These are phyloP conservation scores for Odontesthes bonariensis DNA, from an alignment of 2,113 vertebrate species.

Conservation along the genomic window DNA sequence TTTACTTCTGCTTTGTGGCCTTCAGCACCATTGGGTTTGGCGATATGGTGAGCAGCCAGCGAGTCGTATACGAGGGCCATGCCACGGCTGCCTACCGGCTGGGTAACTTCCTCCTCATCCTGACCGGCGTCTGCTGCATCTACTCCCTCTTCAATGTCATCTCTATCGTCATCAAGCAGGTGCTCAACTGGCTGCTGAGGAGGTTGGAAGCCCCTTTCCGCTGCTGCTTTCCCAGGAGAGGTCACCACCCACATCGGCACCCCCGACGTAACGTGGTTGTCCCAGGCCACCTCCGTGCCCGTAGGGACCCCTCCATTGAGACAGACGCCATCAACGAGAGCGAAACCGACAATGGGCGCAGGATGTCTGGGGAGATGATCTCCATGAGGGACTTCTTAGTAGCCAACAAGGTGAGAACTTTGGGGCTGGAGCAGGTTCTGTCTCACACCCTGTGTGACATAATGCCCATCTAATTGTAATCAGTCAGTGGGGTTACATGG, in stretches of 20 bases:
- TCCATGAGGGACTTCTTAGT: constrained; percentile 95
- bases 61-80: constrained; percentile 86
- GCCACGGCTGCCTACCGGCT: constrained; percentile 85
- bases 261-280: constrained; percentile 89
- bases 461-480: neutral
- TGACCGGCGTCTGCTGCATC: constrained; percentile 96
- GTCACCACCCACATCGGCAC: constrained; percentile 70
- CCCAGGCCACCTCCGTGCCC: constrained; percentile 83
- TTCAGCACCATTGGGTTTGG: constrained; percentile 99
- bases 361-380: constrained; percentile 96
- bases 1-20: constrained; percentile 98
- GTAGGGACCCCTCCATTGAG: constrained; percentile 90
- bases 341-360: constrained; percentile 86
- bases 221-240: constrained; percentile 82
- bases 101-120: constrained; percentile 94
- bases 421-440: neutral
- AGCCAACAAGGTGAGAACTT: constrained; percentile 87
- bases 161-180: constrained; percentile 97
- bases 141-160: constrained; percentile 98
- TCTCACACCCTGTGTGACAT: neutral
- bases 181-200: constrained; percentile 94
- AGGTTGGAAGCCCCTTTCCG: constrained; percentile 84
- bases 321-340: constrained; percentile 90
- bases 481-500: too few species aligned
- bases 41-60: constrained; percentile 96